Evolutionary conservation across 2,888 invertebrate species (phyloP).

Genomic region (Drosophila acutilabella): DNA sequence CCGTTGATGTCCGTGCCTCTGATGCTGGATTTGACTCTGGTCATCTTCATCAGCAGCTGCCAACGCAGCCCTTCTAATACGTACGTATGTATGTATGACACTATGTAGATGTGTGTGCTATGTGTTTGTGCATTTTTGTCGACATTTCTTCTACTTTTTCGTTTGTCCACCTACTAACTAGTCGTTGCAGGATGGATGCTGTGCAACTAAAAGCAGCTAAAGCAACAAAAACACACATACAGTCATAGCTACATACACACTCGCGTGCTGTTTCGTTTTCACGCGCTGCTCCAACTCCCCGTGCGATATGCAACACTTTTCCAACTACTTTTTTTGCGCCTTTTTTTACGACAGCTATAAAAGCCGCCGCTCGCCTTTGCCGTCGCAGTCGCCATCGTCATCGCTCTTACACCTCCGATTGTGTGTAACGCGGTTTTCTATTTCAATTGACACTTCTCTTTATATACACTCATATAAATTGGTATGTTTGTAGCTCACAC

Average conservation of each 20-base stretch:
- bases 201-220: constrained; percentile 50
- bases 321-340: constrained; percentile 21
- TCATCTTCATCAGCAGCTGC: constrained; percentile 80
- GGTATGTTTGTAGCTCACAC: constrained; percentile 11
- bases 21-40: constrained; percentile 61
- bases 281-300: constrained; percentile 77
- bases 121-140: constrained; percentile 40
- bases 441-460: constrained; percentile 73
- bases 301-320: constrained; percentile 77
- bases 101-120: constrained; percentile 20
- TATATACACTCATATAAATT: constrained; percentile 13
- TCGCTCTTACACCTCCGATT: constrained; percentile 78
- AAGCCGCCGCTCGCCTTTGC: constrained; percentile 64
- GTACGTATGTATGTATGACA: constrained; percentile 23
- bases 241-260: neutral
- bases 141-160: constrained; percentile 54
- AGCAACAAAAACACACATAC: constrained; percentile 41
- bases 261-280: constrained; percentile 54
- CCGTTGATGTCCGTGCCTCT: constrained; percentile 66
- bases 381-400: constrained; percentile 43
- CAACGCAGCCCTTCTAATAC: constrained; percentile 39
- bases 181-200: constrained; percentile 46
- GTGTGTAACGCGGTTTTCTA: constrained; percentile 77
- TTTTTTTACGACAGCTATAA: constrained; percentile 49
- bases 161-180: constrained; percentile 76